Percentiles rank a stretch among this genome's conserved stretches.
phyloP scores from a whole-genome alignment of 2,888 invertebrate genomes.

The Hydriomena furcata region DNA sequence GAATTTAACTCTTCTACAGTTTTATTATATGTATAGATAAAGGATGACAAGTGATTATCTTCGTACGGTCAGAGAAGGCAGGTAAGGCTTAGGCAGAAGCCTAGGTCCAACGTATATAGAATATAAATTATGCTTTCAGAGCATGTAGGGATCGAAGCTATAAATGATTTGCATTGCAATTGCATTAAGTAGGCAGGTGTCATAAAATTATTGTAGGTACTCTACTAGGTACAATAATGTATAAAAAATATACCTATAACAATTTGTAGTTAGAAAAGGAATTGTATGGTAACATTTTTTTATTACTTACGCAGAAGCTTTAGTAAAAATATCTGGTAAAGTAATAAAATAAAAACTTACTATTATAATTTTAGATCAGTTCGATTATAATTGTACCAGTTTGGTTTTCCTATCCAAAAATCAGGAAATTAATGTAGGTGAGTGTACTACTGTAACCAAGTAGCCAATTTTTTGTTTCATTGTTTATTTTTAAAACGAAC shows the following conservation, averaged over 20 bases:
- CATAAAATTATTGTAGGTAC: too few relatives aligned
- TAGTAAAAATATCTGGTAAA: too few relatives aligned
- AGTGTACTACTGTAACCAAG: conserved; percentile 39
- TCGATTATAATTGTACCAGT: too few relatives aligned
- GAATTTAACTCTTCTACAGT: too few relatives aligned
- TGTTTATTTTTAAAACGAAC: conserved; percentile 59
- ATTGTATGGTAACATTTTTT: too few relatives aligned
- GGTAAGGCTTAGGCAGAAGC: neutral
- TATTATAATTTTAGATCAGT: neutral
- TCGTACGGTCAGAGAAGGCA: neutral
- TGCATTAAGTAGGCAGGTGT: neutral
- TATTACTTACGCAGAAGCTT: too few relatives aligned
- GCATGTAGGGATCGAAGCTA: conserved; percentile 4
- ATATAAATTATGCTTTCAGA: conserved; percentile 1
- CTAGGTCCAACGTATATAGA: neutral
- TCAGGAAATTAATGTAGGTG: conserved; percentile 24
- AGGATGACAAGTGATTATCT: conserved; percentile 7
- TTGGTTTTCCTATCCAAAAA: conserved; percentile 10
- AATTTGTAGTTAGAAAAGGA: too few relatives aligned
- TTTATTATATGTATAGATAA: too few relatives aligned
- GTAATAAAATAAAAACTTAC: too few relatives aligned
- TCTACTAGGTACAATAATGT: too few relatives aligned
- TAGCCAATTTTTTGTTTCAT: conserved; percentile 52
- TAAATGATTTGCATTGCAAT: conserved; percentile 3
- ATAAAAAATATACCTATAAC: too few relatives aligned